Evolutionary conservation across 1,140 invertebrate genomes (phyloP).

Genomic region (Proales similis): DNA sequence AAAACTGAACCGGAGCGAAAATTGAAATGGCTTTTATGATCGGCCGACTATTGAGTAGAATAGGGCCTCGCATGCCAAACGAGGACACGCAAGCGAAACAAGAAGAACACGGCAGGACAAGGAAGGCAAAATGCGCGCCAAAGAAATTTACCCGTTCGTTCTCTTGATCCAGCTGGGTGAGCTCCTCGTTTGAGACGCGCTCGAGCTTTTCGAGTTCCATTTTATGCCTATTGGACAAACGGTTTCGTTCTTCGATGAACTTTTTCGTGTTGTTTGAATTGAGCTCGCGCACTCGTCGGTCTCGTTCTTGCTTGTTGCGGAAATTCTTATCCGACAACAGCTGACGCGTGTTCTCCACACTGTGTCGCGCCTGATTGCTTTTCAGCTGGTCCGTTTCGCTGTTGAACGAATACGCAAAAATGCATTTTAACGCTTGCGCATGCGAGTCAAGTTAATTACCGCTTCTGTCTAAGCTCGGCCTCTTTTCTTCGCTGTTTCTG

Average conservation of each 20-base stretch:
- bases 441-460: background rate
- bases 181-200: conserved; percentile 80
- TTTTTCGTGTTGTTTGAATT: conserved; percentile 98
- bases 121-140: background rate
- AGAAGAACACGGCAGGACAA: background rate
- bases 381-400: conserved; percentile 64
- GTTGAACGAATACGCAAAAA: background rate
- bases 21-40: background rate
- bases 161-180: conserved; percentile 65
- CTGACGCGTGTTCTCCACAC: conserved; percentile 90
- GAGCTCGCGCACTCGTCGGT: conserved; percentile 77
- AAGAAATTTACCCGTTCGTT: conserved; percentile 19
- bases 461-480: conserved; percentile 5
- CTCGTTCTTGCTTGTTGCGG: conserved; percentile 92
- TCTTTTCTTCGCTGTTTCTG: conserved; percentile 38
- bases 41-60: too few species aligned
- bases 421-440: background rate
- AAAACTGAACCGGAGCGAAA: background rate
- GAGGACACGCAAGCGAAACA: too few species aligned
- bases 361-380: conserved; percentile 82
- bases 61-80: too few species aligned
- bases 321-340: conserved; percentile 90
- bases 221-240: conserved; percentile 75
- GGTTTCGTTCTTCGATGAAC: conserved; percentile 91
- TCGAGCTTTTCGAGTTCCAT: conserved; percentile 88